These are phyloP conservation scores for Luidia sarsii DNA, from an alignment of 53 echinoderm and acorn worm genomes.

Conservation along the genomic window DNA sequence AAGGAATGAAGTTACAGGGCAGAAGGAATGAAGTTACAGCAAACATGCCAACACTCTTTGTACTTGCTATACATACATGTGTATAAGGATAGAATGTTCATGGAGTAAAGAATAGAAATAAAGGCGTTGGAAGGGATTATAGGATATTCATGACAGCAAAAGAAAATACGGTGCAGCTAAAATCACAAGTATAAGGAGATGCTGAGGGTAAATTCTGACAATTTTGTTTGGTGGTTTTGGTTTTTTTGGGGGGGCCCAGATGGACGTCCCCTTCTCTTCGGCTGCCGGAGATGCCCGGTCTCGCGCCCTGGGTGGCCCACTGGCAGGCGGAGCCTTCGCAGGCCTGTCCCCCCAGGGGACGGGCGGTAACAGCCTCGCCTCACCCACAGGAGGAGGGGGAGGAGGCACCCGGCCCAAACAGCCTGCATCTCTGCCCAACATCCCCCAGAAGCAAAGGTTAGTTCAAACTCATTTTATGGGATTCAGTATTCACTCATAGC, in stretches of 20 bases:
- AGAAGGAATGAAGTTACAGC: no score
- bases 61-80: not conserved
- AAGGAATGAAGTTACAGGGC: no score
- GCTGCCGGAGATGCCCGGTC: slow-evolving; percentile 1
- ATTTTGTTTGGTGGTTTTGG: no score
- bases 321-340: slow-evolving; percentile 4
- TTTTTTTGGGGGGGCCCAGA: no score
- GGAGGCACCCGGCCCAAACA: slow-evolving; percentile 53
- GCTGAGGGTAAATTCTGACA: no score
- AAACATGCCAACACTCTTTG: no score
- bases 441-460: slow-evolving; percentile 44
- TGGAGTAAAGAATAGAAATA: not conserved
- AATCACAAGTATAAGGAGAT: no score
- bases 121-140: no score
- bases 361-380: not conserved
- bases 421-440: slow-evolving; percentile 34
- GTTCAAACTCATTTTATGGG: no score
- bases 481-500: no score
- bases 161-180: no score
- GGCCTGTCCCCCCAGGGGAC: slow-evolving; percentile 2
- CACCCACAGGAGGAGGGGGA: slow-evolving; percentile 37
- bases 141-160: no score
- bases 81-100: not conserved
- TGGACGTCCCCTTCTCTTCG: not conserved
- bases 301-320: slow-evolving; percentile 38